phyloP scores from a whole-genome alignment of 2,113 vertebrate genomes.

The Phodopus roborovskii region DNA sequence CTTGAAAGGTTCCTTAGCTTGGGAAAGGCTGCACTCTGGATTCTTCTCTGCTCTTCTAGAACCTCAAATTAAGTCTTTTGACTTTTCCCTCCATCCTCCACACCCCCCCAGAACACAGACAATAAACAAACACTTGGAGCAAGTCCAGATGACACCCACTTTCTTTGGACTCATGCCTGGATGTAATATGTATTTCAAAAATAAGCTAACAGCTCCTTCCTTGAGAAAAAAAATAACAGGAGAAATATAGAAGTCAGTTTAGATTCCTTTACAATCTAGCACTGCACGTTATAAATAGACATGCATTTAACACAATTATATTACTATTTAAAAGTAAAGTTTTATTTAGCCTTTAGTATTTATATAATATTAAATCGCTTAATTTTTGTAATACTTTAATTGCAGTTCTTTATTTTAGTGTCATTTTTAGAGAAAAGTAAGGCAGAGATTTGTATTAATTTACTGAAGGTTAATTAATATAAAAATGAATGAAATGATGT shows the following conservation, averaged over 20 bases:
- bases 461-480: not conserved
- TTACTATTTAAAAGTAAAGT: not conserved
- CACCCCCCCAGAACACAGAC: not conserved
- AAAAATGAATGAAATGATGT: not conserved
- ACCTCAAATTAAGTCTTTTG: not conserved
- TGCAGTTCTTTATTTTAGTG: not conserved
- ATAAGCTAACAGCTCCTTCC: not conserved
- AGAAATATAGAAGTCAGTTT: not conserved
- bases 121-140: not conserved
- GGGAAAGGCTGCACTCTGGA: not conserved
- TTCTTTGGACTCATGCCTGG: not conserved
- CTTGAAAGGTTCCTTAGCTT: not conserved
- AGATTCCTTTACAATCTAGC: not conserved
- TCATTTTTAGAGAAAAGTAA: conserved; percentile 6
- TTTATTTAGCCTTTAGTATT: not conserved
- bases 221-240: not conserved
- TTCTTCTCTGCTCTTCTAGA: not conserved
- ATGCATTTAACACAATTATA: not conserved
- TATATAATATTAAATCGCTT: not conserved
- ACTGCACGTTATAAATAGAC: not conserved
- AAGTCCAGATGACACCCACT: not conserved
- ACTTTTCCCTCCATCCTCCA: not conserved
- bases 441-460: not conserved
- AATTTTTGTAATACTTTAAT: not conserved
- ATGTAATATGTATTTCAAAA: not conserved